Conservation (phyloP, 1,140 invertebrate species). For the Ostrea denselamellosa region DNA sequence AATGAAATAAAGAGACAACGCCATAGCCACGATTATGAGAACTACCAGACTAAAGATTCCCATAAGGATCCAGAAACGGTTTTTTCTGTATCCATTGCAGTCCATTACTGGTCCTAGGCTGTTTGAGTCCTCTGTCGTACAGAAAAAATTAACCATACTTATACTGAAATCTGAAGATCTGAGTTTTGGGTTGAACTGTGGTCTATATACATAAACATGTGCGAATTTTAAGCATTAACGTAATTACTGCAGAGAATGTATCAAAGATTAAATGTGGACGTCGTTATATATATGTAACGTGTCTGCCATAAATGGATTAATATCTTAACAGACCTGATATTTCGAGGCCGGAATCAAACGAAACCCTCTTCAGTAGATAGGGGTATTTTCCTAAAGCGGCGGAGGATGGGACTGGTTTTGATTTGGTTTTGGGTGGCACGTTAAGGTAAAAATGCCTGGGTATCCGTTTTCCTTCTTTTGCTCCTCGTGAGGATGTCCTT, state of each 20-base stretch:
- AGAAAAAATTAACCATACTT: not conserved
- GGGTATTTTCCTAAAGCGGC: not conserved
- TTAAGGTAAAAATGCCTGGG: not conserved
- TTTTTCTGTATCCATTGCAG: not conserved
- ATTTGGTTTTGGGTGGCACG: not conserved
- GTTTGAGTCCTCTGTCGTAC: not conserved
- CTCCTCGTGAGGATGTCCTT: not conserved
- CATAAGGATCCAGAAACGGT: not conserved
- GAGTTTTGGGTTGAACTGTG: too few relatives aligned
- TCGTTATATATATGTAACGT: too few relatives aligned
- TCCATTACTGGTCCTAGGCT: not conserved
- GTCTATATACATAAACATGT: too few relatives aligned
- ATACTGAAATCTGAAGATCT: too few relatives aligned
- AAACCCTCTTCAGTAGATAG: not conserved
- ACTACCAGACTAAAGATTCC: not conserved
- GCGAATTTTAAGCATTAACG: too few relatives aligned
- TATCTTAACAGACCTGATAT: not conserved
- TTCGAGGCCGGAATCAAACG: not conserved
- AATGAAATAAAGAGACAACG: conserved; percentile 4
- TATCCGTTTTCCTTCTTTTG: not conserved
- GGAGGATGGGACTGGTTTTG: not conserved
- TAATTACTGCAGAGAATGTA: too few relatives aligned
- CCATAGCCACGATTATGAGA: not conserved
- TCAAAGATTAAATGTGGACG: too few relatives aligned
- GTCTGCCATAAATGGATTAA: too few relatives aligned